phyloP scores from a whole-genome alignment of 2,797 vertebrate genomes.

The Premnoplex brunnescens region DNA sequence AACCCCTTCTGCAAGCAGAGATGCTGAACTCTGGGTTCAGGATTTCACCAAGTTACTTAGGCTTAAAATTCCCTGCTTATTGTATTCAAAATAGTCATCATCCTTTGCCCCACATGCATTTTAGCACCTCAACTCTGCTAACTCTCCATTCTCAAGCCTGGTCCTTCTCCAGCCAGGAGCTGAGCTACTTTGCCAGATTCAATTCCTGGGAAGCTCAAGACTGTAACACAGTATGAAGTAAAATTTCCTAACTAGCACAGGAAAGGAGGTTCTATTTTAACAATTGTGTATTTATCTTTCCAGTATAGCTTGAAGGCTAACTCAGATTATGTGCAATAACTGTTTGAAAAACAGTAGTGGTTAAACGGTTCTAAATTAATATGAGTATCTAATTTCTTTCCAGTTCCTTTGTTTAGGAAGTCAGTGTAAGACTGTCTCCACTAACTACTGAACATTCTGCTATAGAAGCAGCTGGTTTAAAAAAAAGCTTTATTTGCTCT shows the following conservation, averaged over 20 bases:
- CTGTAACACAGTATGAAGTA: neutral
- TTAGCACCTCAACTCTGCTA: neutral
- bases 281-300: neutral
- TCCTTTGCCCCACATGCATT: neutral
- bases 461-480: neutral
- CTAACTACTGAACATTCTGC: neutral
- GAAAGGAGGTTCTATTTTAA: neutral
- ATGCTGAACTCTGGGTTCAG: neutral
- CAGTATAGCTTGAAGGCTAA: neutral
- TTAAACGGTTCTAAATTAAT: neutral
- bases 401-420: neutral
- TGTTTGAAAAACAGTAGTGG: neutral
- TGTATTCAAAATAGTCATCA: neutral
- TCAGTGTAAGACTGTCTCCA: neutral
- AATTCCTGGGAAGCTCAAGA: neutral
- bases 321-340: slow-evolving; percentile 13
- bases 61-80: neutral
- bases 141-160: fast-evolving
- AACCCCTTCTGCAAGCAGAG: neutral
- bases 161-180: neutral
- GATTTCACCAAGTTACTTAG: neutral
- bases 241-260: neutral
- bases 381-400: neutral
- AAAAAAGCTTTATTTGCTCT: slow-evolving; percentile 10
- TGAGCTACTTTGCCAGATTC: neutral